These are phyloP conservation scores for Oryctolagus cuniculus DNA, from an alignment of 2,113 vertebrate species.

Conservation along the genomic window mOryCun1.1 NC_091441.1:90132001-90132500, in stretches of 20 bases:
- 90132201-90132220: too few species aligned
- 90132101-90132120: not conserved
- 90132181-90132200: not conserved
- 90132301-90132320: not conserved
- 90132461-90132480: too few species aligned
- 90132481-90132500: too few species aligned
- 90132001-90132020: not conserved
- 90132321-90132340: rapidly evolving
- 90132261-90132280: not conserved
- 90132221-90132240: not conserved
- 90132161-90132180: rapidly evolving
- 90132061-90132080: not conserved
- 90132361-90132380: too few species aligned
- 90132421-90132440: not conserved
- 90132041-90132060: not conserved
- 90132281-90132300: not conserved
- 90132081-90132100: not conserved
- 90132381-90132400: rapidly evolving
- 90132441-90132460: too few species aligned
- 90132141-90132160: not conserved
- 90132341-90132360: not conserved
- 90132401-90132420: not conserved
- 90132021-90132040: not conserved
- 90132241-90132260: not conserved
- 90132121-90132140: not conserved